Evolutionary conservation across 1,140 invertebrate genomes (phyloP).

Genomic region (Myzus persicae): DNA sequence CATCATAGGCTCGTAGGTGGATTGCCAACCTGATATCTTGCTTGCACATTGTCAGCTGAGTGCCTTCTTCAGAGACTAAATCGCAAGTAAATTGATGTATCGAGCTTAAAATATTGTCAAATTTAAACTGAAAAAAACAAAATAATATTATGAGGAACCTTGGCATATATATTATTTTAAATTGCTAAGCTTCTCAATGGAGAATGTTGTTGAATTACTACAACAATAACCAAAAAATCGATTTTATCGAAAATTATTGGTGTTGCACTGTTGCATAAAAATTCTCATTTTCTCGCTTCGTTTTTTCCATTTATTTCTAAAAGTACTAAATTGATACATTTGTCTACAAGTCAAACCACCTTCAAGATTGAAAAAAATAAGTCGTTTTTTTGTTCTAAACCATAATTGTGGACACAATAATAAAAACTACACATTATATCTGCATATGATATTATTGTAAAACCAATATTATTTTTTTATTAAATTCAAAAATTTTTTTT

Average conservation of each 20-base stretch:
- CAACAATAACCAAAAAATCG: background rate
- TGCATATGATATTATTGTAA: background rate
- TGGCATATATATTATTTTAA: background rate
- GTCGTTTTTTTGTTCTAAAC: background rate
- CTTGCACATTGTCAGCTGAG: no score
- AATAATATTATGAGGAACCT: background rate
- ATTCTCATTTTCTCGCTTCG: background rate
- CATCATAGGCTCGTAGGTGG: no score
- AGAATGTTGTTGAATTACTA: background rate
- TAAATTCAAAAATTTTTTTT: background rate
- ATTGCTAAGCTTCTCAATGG: background rate
- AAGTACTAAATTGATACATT: background rate
- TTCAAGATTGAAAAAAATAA: background rate
- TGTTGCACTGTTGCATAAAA: background rate
- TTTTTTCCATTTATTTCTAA: background rate
- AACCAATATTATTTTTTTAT: background rate
- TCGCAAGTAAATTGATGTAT: no score
- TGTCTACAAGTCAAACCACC: background rate
- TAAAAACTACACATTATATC: background rate
- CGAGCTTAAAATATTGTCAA: background rate
- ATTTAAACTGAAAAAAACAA: background rate
- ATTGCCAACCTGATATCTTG: no score
- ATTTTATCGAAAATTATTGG: background rate
- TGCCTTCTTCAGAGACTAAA: no score
- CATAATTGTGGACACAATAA: background rate